Percentiles rank a stretch among this genome's conserved stretches.
phyloP scores from a whole-genome alignment of 2,113 vertebrate species.

The Colossoma macropomum region DNA sequence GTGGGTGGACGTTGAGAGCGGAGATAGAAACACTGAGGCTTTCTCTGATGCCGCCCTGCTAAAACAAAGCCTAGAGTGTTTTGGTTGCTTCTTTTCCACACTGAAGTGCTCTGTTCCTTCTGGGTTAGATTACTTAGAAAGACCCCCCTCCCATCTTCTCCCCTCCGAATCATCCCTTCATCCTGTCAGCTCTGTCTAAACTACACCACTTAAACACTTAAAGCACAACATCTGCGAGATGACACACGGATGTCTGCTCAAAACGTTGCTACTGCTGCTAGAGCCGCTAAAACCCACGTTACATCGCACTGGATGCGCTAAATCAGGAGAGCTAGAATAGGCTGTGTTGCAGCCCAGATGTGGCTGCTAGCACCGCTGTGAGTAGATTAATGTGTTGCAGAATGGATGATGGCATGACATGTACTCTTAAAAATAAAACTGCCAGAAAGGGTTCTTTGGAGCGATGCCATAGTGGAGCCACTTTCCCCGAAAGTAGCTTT shows the following conservation, averaged over 20 bases:
- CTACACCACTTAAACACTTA: background rate
- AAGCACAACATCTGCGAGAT: background rate
- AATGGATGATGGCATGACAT: conserved; percentile 82
- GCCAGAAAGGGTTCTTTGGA: background rate
- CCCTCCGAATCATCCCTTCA: background rate
- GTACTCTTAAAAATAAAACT: background rate
- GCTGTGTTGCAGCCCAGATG: background rate
- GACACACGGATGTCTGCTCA: background rate
- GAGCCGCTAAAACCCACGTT: background rate
- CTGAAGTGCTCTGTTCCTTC: background rate
- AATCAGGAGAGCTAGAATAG: background rate
- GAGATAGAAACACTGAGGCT: background rate
- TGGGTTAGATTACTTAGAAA: background rate
- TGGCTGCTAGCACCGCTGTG: background rate
- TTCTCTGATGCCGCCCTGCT: background rate
- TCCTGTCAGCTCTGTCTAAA: conserved; percentile 16
- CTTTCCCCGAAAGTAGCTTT: no score
- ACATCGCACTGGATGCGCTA: background rate
- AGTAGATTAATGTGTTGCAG: conserved; percentile 70
- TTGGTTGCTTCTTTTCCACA: background rate
- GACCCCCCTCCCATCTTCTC: background rate
- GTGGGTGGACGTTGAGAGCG: background rate
- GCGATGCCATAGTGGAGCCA: no score
- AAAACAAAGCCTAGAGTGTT: conserved; percentile 8
- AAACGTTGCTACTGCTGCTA: background rate